Conservation (phyloP, 2,888 invertebrate genomes). For the Philereme vetulata region DNA sequence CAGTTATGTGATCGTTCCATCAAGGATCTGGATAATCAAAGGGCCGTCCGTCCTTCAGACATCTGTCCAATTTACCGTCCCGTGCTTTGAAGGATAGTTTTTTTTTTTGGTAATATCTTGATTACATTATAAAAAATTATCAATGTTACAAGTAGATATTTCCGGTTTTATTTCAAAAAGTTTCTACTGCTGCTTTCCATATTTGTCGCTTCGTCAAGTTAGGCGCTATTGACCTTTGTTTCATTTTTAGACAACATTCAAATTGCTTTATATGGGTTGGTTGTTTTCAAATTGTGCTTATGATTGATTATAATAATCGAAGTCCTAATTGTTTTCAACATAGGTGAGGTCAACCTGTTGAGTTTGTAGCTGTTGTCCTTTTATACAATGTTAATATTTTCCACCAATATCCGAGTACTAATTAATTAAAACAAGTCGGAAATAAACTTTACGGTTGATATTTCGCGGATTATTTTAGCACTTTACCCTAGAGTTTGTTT, state of each 20-base stretch:
- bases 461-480: constrained; percentile 22
- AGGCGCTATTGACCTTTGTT: background rate
- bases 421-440: constrained; percentile 22
- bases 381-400: constrained; percentile 23
- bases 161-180: too few relatives aligned
- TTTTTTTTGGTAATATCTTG: too few relatives aligned
- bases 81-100: too few relatives aligned
- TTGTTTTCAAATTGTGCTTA: background rate
- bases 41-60: too few relatives aligned
- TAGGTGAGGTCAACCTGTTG: constrained; percentile 43
- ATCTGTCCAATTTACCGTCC: too few relatives aligned
- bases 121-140: too few relatives aligned
- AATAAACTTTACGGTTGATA: constrained; percentile 24
- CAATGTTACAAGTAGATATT: too few relatives aligned
- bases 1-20: too few relatives aligned
- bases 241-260: background rate
- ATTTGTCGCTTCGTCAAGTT: background rate
- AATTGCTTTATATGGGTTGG: too few relatives aligned
- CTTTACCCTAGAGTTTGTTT: constrained; percentile 23
- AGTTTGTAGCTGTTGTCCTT: constrained; percentile 47
- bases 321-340: constrained; percentile 21
- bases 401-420: constrained; percentile 15
- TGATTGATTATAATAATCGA: constrained; percentile 2
- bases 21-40: too few relatives aligned
- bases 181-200: too few relatives aligned